phyloP scores from a whole-genome alignment of 1,140 invertebrate genomes.

The Drosophila saltans region DNA sequence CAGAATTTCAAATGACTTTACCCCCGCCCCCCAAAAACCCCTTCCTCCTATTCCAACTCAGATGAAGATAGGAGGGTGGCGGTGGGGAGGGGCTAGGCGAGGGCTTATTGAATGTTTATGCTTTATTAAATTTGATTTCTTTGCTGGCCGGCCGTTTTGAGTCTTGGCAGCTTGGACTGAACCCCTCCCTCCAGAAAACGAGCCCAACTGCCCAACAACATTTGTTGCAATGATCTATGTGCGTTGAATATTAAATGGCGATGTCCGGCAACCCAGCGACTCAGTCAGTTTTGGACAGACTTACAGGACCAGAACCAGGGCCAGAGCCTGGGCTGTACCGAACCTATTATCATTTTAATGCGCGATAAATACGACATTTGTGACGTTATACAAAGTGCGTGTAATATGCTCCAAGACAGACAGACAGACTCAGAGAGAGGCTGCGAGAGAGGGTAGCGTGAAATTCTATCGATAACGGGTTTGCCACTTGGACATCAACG shows the following conservation, averaged over 20 bases:
- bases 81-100: constrained; percentile 19
- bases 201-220: constrained; percentile 57
- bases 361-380: constrained; percentile 81
- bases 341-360: constrained; percentile 82
- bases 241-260: constrained; percentile 78
- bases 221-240: constrained; percentile 82
- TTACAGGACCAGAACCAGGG: too few relatives aligned
- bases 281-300: neutral
- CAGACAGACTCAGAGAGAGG: constrained; percentile 21
- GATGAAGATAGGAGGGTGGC: too few relatives aligned
- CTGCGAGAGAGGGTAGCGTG: constrained; percentile 32
- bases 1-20: constrained; percentile 79
- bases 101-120: constrained; percentile 81
- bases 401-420: constrained; percentile 69
- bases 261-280: constrained; percentile 6
- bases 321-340: neutral
- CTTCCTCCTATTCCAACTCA: neutral
- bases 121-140: constrained; percentile 82
- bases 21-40: neutral
- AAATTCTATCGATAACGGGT: constrained; percentile 74
- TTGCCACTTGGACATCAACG: constrained; percentile 9
- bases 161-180: constrained; percentile 16
- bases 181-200: constrained; percentile 18
- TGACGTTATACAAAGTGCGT: constrained; percentile 77
- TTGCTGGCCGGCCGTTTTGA: constrained; percentile 23